Evolutionary conservation across 2,888 invertebrate genomes (phyloP), one percentile per base, ranked within the genome.

Genomic region (Periphyllus acericola): DNA sequence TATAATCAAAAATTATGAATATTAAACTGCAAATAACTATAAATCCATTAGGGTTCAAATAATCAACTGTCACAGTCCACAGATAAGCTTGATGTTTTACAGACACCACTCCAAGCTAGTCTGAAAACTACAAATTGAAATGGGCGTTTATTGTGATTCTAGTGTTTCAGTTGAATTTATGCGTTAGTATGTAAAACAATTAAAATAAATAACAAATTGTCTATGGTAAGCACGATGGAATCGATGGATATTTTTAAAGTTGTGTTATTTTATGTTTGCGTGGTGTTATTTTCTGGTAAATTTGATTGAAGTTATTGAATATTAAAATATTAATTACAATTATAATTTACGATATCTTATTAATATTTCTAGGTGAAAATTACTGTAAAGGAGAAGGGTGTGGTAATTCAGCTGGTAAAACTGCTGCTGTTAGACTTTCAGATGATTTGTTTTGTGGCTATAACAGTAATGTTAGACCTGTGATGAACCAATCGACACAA

Each of bases 361-460:
- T 17, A 55, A 25, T 66, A 66, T 21, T 60, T 66, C 29, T 76
- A 84, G 84, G 66, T 46, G 40, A n/a, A 19, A 32, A 5, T 66
- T 66, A 25, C 8, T 40, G 36, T 25, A 60, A 25, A 60, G n/a
- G 29, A 11, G 76, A 76, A 34, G 75, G 40, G 32, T 84, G 84
- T 9, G 46, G 5, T 68, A 76, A 76, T 46, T 76, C 66, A 46
- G 46, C 25, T 17, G 25, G 55, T 32, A 46, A 66, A 87, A 74
- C 86, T 55, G 60, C 79, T 29, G 86, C 74, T 81, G 32, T 72
- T 60, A 36, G 74, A 81, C 74, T 87, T 0, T 80, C 80, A 25
- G 40, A 81, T 32, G 86, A 87, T 74, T 80, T 87, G 19, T 87
- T 87, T 87, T 87, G 86, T 32, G 9, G 32, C 32, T 87, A 87